A percentile compares a stretch with the other conserved stretches of the same genome.
Conservation (phyloP, 2,113 vertebrate species). For the Plecotus auritus region DNA sequence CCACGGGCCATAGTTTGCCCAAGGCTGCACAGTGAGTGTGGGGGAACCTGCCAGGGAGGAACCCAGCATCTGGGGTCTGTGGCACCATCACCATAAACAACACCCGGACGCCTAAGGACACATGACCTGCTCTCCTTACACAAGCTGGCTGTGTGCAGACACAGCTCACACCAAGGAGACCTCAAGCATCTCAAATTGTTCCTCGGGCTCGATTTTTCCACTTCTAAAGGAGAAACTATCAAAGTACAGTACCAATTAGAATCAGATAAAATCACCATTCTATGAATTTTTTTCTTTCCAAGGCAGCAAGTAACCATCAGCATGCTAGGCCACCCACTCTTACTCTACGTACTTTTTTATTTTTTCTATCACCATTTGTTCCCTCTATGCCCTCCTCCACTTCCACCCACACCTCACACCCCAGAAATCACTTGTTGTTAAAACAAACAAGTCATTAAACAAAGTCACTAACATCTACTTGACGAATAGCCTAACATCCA, state of each 20-base stretch:
- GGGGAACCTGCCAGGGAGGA: background rate
- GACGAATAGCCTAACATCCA: background rate
- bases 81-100: no score
- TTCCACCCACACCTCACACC: no score
- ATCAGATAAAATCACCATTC: background rate
- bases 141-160: fast-evolving
- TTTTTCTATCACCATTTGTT: no score
- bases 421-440: background rate
- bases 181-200: no score
- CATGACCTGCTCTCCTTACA: background rate
- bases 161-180: fast-evolving
- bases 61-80: fast-evolving
- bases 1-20: no score
- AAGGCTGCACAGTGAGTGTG: background rate
- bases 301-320: background rate
- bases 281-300: background rate
- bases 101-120: background rate
- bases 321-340: no score
- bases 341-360: background rate
- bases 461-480: background rate
- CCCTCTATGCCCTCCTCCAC: no score
- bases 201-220: background rate
- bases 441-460: background rate
- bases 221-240: background rate
- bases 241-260: background rate